phyloP scores from a whole-genome alignment of 2,797 vertebrate genomes.

The Danionella dracula region DNA sequence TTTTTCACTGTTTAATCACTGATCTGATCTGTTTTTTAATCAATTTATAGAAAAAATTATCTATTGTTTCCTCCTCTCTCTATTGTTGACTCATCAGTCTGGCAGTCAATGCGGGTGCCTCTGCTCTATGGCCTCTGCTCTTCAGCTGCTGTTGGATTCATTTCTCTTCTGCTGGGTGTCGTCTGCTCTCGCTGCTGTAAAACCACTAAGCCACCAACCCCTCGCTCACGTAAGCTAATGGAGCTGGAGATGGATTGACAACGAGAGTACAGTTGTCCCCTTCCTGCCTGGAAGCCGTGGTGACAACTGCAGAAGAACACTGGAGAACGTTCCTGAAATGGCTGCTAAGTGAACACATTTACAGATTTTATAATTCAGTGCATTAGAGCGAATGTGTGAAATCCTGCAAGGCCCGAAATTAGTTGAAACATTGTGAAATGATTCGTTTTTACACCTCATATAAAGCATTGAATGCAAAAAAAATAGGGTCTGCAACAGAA shows the following conservation, averaged over 20 bases:
- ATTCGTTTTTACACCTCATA: no score
- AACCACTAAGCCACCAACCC: slow-evolving; percentile 58
- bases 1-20: no score
- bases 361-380: no score
- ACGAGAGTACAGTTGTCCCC: slow-evolving; percentile 44
- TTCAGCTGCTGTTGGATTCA: slow-evolving; percentile 76
- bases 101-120: slow-evolving; percentile 87
- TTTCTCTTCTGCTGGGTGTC: slow-evolving; percentile 88
- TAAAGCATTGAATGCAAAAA: no score
- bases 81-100: slow-evolving; percentile 77
- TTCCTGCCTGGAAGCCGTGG: slow-evolving; percentile 50
- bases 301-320: slow-evolving; percentile 18
- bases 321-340: background rate
- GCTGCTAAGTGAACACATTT: no score
- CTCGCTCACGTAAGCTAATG: slow-evolving; percentile 83
- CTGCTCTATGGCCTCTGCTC: slow-evolving; percentile 82
- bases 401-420: no score
- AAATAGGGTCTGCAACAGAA: no score
- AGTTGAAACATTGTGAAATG: no score
- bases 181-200: slow-evolving; percentile 89
- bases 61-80: no score
- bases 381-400: no score
- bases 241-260: slow-evolving; percentile 93
- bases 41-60: no score
- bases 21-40: no score